Evolutionary conservation across 2,113 vertebrate genomes (phyloP).

Genomic region (Nasalis larvatus): DNA sequence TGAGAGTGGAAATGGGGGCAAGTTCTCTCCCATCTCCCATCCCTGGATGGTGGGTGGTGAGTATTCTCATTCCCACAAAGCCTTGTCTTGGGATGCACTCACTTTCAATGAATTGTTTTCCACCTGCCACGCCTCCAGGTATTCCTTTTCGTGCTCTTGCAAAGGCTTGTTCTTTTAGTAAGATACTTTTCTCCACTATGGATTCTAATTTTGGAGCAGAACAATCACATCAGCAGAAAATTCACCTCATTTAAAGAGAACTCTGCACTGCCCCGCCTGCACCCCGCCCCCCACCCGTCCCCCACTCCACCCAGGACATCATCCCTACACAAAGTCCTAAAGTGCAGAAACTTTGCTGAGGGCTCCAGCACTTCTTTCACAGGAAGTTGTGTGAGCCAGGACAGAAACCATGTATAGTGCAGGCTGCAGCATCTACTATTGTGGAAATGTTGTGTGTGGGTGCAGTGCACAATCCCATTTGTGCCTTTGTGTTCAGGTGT

Average conservation of each 20-base stretch:
- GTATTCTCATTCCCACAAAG: neutral
- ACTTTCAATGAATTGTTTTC: rapidly evolving
- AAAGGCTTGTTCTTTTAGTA: rapidly evolving
- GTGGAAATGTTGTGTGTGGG: neutral
- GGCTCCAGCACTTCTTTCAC: neutral
- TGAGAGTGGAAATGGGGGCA: neutral
- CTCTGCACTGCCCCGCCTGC: too few relatives aligned
- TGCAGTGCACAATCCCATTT: rapidly evolving
- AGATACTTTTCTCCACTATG: rapidly evolving
- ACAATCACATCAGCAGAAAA: slow-evolving; percentile 13
- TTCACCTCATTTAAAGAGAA: neutral
- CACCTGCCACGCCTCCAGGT: rapidly evolving
- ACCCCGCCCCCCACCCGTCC: too few relatives aligned
- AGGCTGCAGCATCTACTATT: neutral
- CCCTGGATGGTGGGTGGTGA: neutral
- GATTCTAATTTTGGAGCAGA: neutral
- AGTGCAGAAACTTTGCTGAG: neutral
- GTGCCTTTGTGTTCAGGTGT: neutral
- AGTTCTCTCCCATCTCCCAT: neutral
- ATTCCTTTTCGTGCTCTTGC: rapidly evolving
- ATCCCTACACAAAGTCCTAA: neutral
- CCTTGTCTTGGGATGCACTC: neutral
- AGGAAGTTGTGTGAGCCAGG: neutral
- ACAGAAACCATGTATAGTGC: neutral
- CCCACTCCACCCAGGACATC: neutral